phyloP scores from a whole-genome alignment of 2,113 vertebrate species.

The Dicrurus megarhynchus region DNA sequence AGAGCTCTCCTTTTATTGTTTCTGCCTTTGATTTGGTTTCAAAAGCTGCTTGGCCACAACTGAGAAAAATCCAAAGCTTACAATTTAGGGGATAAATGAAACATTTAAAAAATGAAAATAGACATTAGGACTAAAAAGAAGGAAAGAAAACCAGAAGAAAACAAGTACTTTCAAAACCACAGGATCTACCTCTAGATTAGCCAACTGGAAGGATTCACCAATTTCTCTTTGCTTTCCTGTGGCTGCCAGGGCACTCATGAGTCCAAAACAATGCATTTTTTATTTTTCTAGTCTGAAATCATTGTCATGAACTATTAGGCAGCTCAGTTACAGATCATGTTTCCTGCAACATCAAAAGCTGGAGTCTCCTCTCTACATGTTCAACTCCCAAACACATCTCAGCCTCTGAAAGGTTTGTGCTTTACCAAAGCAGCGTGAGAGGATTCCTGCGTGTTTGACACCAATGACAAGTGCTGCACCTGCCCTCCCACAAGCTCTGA shows the following conservation, averaged over 20 bases:
- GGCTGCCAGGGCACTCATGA: background rate
- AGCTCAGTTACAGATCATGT: background rate
- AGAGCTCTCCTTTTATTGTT: background rate
- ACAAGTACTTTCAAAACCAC: background rate
- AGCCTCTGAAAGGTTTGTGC: background rate
- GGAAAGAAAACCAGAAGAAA: background rate
- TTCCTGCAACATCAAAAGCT: background rate
- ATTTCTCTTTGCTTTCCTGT: background rate
- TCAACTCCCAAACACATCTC: background rate
- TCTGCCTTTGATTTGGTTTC: background rate
- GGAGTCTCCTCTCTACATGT: background rate
- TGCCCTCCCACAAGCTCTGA: background rate
- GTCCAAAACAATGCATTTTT: background rate
- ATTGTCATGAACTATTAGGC: background rate
- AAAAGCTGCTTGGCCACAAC: slow-evolving; percentile 3
- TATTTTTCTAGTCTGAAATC: background rate
- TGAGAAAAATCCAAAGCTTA: background rate
- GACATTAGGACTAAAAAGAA: background rate
- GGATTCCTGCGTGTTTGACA: background rate
- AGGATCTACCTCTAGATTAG: background rate
- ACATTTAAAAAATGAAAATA: background rate
- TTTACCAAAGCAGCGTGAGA: background rate
- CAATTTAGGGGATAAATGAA: background rate
- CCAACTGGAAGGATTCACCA: background rate
- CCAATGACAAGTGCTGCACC: background rate